Percentiles rank a stretch among this genome's conserved stretches.
These are phyloP conservation scores for Quadriops clusia DNA, from an alignment of 2,888 invertebrate genomes.

Conservation along the genomic window DNA sequence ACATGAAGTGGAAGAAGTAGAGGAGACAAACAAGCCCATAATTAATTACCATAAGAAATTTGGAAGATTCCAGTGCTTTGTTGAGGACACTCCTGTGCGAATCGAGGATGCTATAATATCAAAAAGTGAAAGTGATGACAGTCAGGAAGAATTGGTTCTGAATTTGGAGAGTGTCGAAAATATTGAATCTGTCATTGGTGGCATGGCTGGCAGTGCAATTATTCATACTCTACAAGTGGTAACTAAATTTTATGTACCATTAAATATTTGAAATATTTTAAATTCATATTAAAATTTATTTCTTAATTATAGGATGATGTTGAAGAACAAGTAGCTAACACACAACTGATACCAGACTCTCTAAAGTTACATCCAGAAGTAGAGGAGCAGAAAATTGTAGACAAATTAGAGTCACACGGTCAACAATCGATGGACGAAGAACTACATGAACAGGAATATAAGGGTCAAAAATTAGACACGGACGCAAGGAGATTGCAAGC, in stretches of 20 bases:
- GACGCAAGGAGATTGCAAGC: too few species aligned
- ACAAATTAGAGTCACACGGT: neutral
- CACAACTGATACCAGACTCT: too few species aligned
- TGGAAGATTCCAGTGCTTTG: slow-evolving; percentile 44
- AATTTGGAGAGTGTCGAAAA: slow-evolving; percentile 5
- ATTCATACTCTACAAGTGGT: too few species aligned
- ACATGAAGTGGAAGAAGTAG: neutral
- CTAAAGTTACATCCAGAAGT: neutral
- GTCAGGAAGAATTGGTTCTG: slow-evolving; percentile 1
- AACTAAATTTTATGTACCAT: too few species aligned
- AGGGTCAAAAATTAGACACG: too few species aligned
- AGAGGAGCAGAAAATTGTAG: neutral
- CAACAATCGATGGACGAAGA: slow-evolving; percentile 1
- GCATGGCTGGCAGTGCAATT: slow-evolving; percentile 1
- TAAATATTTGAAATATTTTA: too few species aligned
- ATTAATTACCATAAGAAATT: slow-evolving; percentile 42
- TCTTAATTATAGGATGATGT: too few species aligned
- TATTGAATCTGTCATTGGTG: slow-evolving; percentile 5
- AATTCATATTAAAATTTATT: too few species aligned
- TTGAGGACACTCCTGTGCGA: slow-evolving; percentile 24
- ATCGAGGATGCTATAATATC: slow-evolving; percentile 10
- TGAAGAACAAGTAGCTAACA: too few species aligned
- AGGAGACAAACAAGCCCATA: neutral
- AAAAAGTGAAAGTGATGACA: slow-evolving; percentile 2
- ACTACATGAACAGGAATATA: too few species aligned